Percentiles rank a stretch among this genome's conserved stretches.
Evolutionary conservation across 1,140 invertebrate species (phyloP).

Genomic region (Lamellibrachia luymesi): DNA sequence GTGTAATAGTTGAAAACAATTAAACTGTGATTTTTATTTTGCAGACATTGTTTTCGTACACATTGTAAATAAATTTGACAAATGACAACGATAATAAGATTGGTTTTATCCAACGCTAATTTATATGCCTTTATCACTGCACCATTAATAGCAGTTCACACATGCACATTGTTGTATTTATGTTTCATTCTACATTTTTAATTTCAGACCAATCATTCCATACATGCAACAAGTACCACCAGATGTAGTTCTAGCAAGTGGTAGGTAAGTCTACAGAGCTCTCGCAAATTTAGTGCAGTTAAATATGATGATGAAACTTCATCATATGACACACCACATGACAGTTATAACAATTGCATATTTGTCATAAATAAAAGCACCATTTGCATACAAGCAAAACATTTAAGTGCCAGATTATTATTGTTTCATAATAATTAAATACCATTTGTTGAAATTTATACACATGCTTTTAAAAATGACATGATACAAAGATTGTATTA

Average conservation of each 20-base stretch:
- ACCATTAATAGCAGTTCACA: not conserved
- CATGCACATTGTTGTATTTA: not conserved
- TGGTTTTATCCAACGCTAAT: not conserved
- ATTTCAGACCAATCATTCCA: slow-evolving; percentile 53
- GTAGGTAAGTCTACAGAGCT: slow-evolving; percentile 36
- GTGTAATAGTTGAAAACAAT: not conserved
- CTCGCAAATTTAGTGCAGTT: too few relatives aligned
- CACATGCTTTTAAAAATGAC: not conserved
- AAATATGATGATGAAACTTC: too few relatives aligned
- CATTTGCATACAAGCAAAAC: too few relatives aligned
- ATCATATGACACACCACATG: too few relatives aligned
- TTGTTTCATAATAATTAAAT: too few relatives aligned
- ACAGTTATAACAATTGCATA: too few relatives aligned
- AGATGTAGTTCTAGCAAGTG: slow-evolving; percentile 52
- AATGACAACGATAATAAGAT: not conserved
- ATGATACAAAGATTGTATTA: too few relatives aligned
- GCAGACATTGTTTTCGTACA: not conserved
- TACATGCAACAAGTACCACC: slow-evolving; percentile 56
- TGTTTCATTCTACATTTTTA: slow-evolving; percentile 26
- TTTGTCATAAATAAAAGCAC: too few relatives aligned
- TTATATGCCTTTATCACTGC: not conserved
- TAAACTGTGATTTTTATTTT: not conserved
- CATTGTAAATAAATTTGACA: not conserved
- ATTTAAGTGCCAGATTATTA: too few relatives aligned
- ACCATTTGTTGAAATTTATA: too few relatives aligned